Evolutionary conservation across 2,113 vertebrate species (phyloP).

Genomic region (Corythornis vintsioides): DNA sequence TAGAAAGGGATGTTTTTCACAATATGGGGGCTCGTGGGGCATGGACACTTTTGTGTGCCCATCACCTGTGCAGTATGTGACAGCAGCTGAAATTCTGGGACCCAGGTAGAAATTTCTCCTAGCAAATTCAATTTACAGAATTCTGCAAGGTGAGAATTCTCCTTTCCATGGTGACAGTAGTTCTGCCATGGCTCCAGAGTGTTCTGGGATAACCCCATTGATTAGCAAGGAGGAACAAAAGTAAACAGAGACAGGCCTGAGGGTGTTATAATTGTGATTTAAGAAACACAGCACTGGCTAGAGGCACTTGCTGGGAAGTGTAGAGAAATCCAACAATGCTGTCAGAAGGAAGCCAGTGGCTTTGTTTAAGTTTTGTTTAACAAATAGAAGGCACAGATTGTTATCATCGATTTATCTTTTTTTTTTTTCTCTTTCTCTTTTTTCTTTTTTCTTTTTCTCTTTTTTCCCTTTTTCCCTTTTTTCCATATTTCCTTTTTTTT

Average conservation of each 20-base stretch:
- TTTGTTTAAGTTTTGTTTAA: slow-evolving; percentile 2
- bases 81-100: not conserved
- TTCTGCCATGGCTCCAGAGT: not conserved
- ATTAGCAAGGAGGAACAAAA: not conserved
- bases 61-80: not conserved
- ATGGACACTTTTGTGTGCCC: not conserved
- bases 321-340: not conserved
- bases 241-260: not conserved
- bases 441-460: no score
- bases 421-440: no score
- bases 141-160: not conserved
- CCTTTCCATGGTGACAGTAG: not conserved
- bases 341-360: not conserved
- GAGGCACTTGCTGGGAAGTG: not conserved
- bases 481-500: no score
- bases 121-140: not conserved
- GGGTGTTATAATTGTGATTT: not conserved
- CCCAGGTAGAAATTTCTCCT: not conserved
- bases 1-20: not conserved
- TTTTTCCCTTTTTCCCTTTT: no score
- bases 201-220: not conserved
- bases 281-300: not conserved
- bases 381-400: not conserved
- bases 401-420: not conserved
- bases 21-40: not conserved